Conservation (phyloP, 2,888 invertebrate genomes). For the Syritta pipiens region DNA sequence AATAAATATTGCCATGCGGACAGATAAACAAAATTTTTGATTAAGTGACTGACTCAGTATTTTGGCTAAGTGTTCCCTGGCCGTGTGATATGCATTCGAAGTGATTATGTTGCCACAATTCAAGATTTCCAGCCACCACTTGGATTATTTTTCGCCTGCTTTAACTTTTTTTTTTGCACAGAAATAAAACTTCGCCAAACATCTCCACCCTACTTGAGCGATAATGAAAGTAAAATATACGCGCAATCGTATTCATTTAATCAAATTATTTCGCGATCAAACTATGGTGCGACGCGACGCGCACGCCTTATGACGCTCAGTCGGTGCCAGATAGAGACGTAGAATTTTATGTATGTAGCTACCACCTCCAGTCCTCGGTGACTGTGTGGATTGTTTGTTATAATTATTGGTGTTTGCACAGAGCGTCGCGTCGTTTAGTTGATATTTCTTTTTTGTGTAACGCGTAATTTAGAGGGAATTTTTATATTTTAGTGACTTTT, state of each 20-base stretch:
- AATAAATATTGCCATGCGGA: slow-evolving; percentile 5
- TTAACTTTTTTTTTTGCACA: no score
- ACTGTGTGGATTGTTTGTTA: slow-evolving; percentile 4
- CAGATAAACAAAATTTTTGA: neutral
- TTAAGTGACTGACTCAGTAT: neutral
- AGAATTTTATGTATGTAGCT: no score
- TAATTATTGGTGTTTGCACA: slow-evolving; percentile 13
- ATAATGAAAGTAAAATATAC: neutral
- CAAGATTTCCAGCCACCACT: neutral
- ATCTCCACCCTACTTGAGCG: no score
- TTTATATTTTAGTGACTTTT: slow-evolving; percentile 12
- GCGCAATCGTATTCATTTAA: neutral
- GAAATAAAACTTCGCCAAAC: no score
- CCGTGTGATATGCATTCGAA: neutral
- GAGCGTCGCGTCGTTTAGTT: slow-evolving; percentile 21
- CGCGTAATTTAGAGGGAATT: slow-evolving; percentile 41
- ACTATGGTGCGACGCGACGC: slow-evolving; percentile 6
- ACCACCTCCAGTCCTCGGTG: no score
- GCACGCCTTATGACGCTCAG: slow-evolving; percentile 12
- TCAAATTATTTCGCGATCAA: slow-evolving; percentile 23
- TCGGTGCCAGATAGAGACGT: no score
- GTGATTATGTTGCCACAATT: neutral
- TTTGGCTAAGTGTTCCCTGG: neutral
- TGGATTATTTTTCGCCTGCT: neutral
- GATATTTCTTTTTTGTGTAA: slow-evolving; percentile 35